phyloP scores from a whole-genome alignment of 2,113 vertebrate species.

The Climacteris rufus region DNA sequence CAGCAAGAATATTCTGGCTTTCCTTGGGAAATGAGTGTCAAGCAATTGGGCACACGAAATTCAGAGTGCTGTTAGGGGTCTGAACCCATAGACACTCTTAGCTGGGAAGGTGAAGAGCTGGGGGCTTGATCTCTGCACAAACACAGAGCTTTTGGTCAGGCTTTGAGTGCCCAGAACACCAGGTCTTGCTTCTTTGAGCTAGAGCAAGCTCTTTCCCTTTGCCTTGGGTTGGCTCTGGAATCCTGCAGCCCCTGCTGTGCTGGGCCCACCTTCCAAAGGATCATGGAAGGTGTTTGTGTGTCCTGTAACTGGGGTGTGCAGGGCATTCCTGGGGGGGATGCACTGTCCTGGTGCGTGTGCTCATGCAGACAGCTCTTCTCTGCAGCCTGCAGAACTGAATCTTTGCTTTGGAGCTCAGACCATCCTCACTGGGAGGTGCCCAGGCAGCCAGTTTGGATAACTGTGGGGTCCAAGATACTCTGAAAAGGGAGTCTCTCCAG shows the following conservation, averaged over 20 bases:
- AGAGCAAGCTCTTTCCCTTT: neutral
- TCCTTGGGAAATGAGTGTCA: neutral
- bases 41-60: neutral
- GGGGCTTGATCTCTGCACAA: neutral
- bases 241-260: neutral
- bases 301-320: neutral
- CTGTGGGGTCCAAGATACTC: neutral
- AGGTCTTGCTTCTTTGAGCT: neutral
- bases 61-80: neutral
- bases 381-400: neutral
- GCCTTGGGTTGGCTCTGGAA: neutral
- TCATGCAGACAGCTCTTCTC: neutral
- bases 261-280: neutral
- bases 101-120: neutral
- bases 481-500: neutral
- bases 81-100: too few relatives aligned
- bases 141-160: neutral
- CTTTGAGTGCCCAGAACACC: neutral
- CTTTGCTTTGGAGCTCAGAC: neutral
- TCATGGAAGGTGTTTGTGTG: neutral
- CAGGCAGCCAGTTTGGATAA: rapidly evolving
- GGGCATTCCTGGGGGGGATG: neutral
- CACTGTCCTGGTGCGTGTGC: neutral
- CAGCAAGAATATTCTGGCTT: neutral
- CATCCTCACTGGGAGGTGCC: neutral